phyloP scores from a whole-genome alignment of 2,888 invertebrate genomes.

The Mantis religiosa region DNA sequence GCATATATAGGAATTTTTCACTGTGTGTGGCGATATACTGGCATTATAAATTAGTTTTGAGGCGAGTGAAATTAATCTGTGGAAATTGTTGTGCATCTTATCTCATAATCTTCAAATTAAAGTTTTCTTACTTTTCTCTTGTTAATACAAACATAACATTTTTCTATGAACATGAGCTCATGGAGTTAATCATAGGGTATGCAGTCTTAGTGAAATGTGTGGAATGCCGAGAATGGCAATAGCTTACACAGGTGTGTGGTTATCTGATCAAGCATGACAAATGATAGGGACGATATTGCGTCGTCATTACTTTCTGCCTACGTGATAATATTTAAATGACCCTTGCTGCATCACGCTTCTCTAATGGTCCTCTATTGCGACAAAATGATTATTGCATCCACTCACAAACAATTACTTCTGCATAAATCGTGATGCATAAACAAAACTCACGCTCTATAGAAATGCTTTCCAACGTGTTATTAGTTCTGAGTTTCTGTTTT shows the following conservation, averaged over 20 bases:
- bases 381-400: constrained; percentile 15
- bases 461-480: neutral
- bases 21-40: no score
- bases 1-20: no score
- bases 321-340: constrained; percentile 21
- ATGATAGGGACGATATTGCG: constrained; percentile 21
- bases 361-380: neutral
- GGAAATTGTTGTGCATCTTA: no score
- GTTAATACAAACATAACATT: neutral
- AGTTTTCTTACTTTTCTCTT: no score
- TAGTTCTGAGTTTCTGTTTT: neutral
- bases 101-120: no score
- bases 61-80: no score
- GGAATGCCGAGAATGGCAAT: neutral
- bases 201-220: neutral
- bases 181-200: neutral
- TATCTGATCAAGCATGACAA: constrained; percentile 23
- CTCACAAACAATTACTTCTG: constrained; percentile 1
- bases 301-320: neutral
- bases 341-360: neutral
- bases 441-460: neutral
- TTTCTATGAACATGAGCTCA: neutral
- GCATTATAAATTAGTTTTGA: no score
- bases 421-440: neutral
- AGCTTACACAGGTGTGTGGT: neutral